These are phyloP conservation scores for Dipodomys spectabilis DNA, from an alignment of 2,113 vertebrate species.

Conservation along the genomic window DNA sequence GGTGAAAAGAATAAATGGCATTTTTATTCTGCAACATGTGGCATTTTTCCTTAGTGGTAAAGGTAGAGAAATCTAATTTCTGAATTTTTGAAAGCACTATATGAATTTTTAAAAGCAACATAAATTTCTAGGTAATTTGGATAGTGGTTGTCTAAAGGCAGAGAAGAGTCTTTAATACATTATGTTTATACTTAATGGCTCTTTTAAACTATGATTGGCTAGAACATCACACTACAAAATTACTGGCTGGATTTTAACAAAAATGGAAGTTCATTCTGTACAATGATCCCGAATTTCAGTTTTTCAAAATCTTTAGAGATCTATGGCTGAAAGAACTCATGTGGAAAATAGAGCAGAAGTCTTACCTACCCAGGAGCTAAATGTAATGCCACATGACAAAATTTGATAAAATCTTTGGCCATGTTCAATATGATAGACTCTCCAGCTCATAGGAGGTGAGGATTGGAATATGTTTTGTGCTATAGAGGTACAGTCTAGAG, in stretches of 20 bases:
- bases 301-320: background rate
- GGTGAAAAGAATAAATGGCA: slow-evolving; percentile 8
- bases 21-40: background rate
- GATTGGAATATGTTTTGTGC: background rate
- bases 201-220: background rate
- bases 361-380: background rate
- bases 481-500: background rate
- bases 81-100: slow-evolving; percentile 23
- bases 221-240: slow-evolving; percentile 3
- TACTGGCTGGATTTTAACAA: background rate
- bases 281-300: background rate
- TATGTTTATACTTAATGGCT: background rate
- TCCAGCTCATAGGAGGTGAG: background rate
- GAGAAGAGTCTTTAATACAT: background rate
- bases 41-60: slow-evolving; percentile 18
- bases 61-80: slow-evolving; percentile 13
- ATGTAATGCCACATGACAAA: background rate
- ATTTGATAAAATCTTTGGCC: background rate
- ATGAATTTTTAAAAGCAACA: background rate
- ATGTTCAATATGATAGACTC: background rate
- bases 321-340: background rate
- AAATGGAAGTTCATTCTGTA: background rate
- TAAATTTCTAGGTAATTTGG: background rate
- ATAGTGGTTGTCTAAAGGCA: background rate
- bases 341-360: background rate